phyloP scores from a whole-genome alignment of 2,888 invertebrate species.

The Iselma pallidipennis region DNA sequence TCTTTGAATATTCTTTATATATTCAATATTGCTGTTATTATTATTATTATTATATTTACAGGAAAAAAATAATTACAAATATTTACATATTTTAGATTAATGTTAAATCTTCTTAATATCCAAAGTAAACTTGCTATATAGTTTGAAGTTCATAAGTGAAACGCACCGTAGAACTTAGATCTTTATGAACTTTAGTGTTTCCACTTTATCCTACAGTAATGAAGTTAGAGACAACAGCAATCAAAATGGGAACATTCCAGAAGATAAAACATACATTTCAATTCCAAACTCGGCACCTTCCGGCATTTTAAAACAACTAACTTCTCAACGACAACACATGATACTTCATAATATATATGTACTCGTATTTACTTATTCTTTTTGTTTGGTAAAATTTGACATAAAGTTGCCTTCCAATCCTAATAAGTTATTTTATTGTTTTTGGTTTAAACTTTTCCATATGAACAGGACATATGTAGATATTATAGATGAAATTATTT shows the following conservation, averaged over 20 bases:
- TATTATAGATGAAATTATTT: conserved; percentile 3
- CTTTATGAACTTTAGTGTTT: conserved; percentile 32
- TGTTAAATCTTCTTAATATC: conserved; percentile 24
- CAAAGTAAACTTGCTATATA: conserved; percentile 25
- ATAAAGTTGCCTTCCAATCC: too few relatives aligned
- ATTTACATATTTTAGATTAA: conserved; percentile 20
- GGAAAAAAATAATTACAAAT: conserved; percentile 9
- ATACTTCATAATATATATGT: background rate
- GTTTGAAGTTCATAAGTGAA: conserved; percentile 32
- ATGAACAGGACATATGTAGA: background rate
- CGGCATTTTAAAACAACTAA: conserved; percentile 10
- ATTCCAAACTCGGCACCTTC: conserved; percentile 19
- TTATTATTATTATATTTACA: background rate
- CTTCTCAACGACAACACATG: background rate
- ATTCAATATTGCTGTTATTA: background rate
- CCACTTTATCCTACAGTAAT: conserved; percentile 33
- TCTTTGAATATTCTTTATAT: conserved; percentile 6
- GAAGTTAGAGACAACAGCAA: conserved; percentile 34
- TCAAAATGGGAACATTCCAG: conserved; percentile 31
- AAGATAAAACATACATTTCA: conserved; percentile 31
- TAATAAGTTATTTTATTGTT: too few relatives aligned
- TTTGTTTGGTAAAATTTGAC: too few relatives aligned
- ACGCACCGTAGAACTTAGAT: conserved; percentile 31
- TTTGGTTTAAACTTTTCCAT: too few relatives aligned
- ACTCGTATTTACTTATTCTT: too few relatives aligned